phyloP scores from a whole-genome alignment of 2,888 invertebrate species.

The Ditylenchus weischeri region DNA sequence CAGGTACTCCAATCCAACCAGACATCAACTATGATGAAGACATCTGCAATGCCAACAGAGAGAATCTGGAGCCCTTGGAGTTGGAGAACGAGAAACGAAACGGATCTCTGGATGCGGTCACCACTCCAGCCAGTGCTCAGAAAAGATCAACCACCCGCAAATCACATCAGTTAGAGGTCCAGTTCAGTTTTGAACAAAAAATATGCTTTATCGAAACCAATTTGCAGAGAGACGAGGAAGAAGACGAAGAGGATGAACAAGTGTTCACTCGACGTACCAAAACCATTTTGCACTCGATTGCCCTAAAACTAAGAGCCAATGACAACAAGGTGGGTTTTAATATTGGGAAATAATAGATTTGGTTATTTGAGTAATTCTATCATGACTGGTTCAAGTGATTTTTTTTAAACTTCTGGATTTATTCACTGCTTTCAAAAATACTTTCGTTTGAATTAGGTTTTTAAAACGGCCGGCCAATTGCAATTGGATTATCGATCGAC shows the following conservation, averaged over 20 bases:
- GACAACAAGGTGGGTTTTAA: slow-evolving; percentile 39
- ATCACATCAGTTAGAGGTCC: neutral
- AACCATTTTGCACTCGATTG: slow-evolving; percentile 46
- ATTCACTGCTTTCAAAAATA: too few species aligned
- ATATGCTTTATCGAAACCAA: too few species aligned
- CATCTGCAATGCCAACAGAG: slow-evolving; percentile 3
- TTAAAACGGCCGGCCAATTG: too few species aligned
- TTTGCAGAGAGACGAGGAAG: slow-evolving; percentile 28
- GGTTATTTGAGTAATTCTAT: too few species aligned
- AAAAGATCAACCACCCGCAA: slow-evolving; percentile 11
- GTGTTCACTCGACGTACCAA: slow-evolving; percentile 51
- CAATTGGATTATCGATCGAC: too few species aligned
- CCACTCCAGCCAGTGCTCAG: slow-evolving; percentile 21
- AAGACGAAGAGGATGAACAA: slow-evolving; percentile 37
- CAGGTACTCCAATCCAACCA: too few species aligned
- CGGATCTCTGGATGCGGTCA: slow-evolving; percentile 8
- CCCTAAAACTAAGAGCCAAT: slow-evolving; percentile 37
- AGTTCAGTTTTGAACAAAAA: neutral
- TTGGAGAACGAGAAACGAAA: neutral
- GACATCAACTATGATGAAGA: slow-evolving; percentile 4
- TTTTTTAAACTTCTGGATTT: too few species aligned
- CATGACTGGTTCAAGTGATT: too few species aligned
- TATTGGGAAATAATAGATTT: too few species aligned
- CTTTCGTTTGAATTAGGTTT: too few species aligned
- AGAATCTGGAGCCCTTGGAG: slow-evolving; percentile 20